phyloP scores from a whole-genome alignment of 92 coral and sea anemone species.

The Palythoa grandiflora region DNA sequence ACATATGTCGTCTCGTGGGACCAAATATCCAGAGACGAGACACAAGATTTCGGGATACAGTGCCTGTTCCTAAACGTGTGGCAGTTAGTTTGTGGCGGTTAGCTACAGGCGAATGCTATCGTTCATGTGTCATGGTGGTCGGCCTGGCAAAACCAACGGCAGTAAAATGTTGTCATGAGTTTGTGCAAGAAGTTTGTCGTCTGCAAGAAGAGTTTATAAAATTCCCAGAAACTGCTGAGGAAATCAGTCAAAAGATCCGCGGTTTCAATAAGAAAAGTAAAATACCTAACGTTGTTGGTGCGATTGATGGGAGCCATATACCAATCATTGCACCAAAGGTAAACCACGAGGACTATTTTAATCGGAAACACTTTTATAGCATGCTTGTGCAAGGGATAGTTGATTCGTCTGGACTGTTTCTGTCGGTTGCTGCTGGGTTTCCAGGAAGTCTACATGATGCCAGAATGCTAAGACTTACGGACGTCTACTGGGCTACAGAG shows the following conservation, averaged over 20 bases:
- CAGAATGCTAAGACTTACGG: conserved; percentile 39
- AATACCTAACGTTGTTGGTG: conserved; percentile 18
- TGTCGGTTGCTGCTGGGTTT: conserved; percentile 55
- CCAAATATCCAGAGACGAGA: neutral
- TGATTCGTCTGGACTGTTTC: conserved; percentile 52
- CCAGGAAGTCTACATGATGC: conserved; percentile 59
- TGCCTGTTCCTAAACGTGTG: neutral
- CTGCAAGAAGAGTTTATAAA: conserved; percentile 16
- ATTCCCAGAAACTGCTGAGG: conserved; percentile 30
- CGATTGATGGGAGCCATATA: conserved; percentile 21
- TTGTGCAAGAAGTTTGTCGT: conserved; percentile 21
- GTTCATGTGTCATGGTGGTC: conserved; percentile 16
- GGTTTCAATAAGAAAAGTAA: conserved; percentile 10
- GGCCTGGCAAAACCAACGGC: conserved; percentile 19
- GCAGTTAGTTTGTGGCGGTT: conserved; percentile 5
- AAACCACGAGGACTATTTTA: conserved; percentile 18
- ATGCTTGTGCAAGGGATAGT: conserved; percentile 29
- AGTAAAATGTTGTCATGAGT: conserved; percentile 12
- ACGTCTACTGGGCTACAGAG: conserved; percentile 52
- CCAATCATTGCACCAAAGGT: conserved; percentile 15
- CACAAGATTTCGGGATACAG: neutral
- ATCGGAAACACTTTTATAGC: neutral
- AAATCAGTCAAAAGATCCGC: conserved; percentile 17
- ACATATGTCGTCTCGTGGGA: neutral
- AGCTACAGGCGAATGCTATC: conserved; percentile 11